Evolutionary conservation across 1,140 invertebrate species (phyloP), one percentile per base, ranked within the genome.

Genomic region (Neotoxoptera formosana): DNA sequence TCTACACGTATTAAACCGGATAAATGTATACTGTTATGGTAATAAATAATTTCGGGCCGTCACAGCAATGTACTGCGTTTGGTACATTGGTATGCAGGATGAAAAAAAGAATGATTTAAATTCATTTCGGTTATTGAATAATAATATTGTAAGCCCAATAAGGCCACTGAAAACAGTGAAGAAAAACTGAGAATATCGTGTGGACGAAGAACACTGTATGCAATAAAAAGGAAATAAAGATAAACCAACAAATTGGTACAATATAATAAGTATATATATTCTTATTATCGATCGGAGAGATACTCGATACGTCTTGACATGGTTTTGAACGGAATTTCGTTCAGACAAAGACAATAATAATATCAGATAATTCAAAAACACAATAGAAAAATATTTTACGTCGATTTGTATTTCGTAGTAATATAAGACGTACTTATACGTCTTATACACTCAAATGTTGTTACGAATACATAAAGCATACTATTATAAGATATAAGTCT

Each of bases 291-390:
- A 84, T 41, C 21, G 81, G 36, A 84, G 21, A 84, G 41, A 86
- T 47, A 86, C 30, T 86, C 84, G 25, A 86, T 86, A 86, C 25
- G 41, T 86, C 84, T 30, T 84, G 81, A 84, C 21, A 84, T 84
- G 81, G 21, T 86, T 30, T 86, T 30, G 9, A 86, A 86, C 11
- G 41, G 41, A 30, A 47, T 86, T 86, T 86, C 23, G 84, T 86
- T 41, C 25, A 47, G 23, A 48, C 45, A 47, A 87, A 3, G 20
- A 83, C 81, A 83, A 48, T 47, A 83, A 48, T 47, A 48, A 87
- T n/a, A 87, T 87, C 45, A n/a, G 45, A 87, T 76, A 76, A 76
- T 87, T 30, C 30, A 9, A n/a, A 87, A 87, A 87, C 84, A 87
- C 84, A 47, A 87, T 86, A 14, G 84, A 47, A 86, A 45, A 86